Conservation (phyloP, 2,888 invertebrate genomes). For the Odontocerum albicorne region DNA sequence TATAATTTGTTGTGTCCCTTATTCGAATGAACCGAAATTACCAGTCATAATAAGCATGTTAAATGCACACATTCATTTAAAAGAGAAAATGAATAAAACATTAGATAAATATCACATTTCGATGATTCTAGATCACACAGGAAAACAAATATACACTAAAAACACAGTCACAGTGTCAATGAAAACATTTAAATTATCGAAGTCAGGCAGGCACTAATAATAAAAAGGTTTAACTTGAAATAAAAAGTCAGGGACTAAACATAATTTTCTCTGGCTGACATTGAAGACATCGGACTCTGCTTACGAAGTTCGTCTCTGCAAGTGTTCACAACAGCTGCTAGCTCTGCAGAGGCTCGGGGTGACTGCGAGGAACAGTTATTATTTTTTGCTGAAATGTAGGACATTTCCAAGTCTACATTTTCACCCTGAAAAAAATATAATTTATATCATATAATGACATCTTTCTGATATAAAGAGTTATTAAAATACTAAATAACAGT, state of each 20-base stretch:
- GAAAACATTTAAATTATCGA: too few species aligned
- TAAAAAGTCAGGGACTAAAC: constrained; percentile 12
- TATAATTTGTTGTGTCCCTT: too few species aligned
- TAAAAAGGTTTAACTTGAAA: too few species aligned
- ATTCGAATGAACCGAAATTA: too few species aligned
- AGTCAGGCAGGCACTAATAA: too few species aligned
- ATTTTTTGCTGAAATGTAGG: constrained; percentile 65
- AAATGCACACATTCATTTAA: too few species aligned
- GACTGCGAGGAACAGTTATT: constrained; percentile 82
- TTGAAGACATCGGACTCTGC: constrained; percentile 18
- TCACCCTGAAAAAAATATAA: constrained; percentile 44
- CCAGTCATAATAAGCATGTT: too few species aligned
- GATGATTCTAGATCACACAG: background rate
- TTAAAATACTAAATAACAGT: background rate
- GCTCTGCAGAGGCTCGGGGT: constrained; percentile 24
- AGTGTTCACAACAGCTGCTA: constrained; percentile 9
- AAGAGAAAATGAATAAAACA: background rate
- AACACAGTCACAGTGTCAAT: too few species aligned
- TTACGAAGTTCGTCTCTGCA: constrained; percentile 30
- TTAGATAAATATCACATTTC: constrained; percentile 1
- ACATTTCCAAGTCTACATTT: constrained; percentile 64
- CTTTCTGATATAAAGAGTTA: too few species aligned
- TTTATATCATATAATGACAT: too few species aligned
- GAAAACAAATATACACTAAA: background rate
- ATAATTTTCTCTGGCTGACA: constrained; percentile 33